These are phyloP conservation scores for Brachionus rotundiformis DNA, from an alignment of 1,140 invertebrate species.

Conservation along the genomic window DNA sequence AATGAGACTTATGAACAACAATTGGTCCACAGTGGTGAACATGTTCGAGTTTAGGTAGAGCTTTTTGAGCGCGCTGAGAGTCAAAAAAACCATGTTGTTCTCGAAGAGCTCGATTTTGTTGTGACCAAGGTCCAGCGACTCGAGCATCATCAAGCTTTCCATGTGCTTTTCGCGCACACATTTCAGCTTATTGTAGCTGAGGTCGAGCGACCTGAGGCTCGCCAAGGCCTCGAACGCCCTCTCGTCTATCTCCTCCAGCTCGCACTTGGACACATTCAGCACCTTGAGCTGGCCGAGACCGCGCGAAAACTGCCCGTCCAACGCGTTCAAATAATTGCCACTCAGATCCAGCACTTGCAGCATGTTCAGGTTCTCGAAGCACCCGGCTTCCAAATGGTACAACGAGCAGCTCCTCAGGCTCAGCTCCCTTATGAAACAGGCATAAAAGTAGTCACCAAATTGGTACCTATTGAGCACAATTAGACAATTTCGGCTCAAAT, in stretches of 20 bases:
- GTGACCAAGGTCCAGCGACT: background rate
- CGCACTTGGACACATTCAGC: background rate
- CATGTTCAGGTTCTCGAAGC: background rate
- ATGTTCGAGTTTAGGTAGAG: background rate
- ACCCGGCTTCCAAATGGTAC: background rate
- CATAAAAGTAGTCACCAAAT: slow-evolving; percentile 6
- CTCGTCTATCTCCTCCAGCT: background rate
- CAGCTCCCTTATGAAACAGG: background rate
- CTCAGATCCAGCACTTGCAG: background rate
- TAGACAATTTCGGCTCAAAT: background rate
- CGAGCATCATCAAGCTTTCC: background rate
- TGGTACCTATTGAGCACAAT: background rate
- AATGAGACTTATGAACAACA: background rate
- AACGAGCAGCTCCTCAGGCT: background rate
- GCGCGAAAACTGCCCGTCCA: background rate
- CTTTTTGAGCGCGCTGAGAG: background rate
- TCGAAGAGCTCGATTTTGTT: background rate
- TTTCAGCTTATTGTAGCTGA: background rate
- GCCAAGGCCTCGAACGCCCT: background rate
- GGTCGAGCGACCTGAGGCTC: background rate
- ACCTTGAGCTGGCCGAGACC: background rate
- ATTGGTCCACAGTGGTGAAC: background rate
- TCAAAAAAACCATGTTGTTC: background rate
- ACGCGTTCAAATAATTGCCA: background rate
- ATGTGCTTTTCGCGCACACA: background rate